Percentiles rank a stretch among this genome's conserved stretches.
These are phyloP conservation scores for Wasmannia auropunctata DNA, from an alignment of 1,140 invertebrate species.

Conservation along the genomic window DNA sequence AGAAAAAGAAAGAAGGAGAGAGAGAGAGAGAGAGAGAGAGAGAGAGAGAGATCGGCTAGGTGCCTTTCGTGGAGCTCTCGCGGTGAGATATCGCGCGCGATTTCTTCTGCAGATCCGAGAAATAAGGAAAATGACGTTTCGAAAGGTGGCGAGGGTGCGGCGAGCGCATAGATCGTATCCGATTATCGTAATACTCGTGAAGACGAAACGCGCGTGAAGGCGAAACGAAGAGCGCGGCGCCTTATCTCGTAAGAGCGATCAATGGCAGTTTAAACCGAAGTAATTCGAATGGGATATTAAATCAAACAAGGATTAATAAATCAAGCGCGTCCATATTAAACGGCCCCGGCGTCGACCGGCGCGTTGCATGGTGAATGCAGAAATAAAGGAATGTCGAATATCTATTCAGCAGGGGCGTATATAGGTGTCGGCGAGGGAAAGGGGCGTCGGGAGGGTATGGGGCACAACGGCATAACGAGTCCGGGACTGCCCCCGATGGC, in stretches of 20 bases:
- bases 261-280: constrained; percentile 40
- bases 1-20: constrained; percentile 11
- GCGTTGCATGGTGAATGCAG: constrained; percentile 18
- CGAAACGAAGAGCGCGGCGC: neutral
- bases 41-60: constrained; percentile 37
- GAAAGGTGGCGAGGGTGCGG: constrained; percentile 40
- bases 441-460: neutral
- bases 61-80: constrained; percentile 21
- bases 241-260: constrained; percentile 44
- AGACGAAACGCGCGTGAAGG: constrained; percentile 21
- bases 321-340: constrained; percentile 56
- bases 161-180: constrained; percentile 49
- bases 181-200: constrained; percentile 34
- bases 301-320: constrained; percentile 66
- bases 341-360: neutral
- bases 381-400: constrained; percentile 21
- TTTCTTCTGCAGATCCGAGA: constrained; percentile 1
- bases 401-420: constrained; percentile 47
- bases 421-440: constrained; percentile 31
- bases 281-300: constrained; percentile 62
- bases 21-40: neutral
- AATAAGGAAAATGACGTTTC: constrained; percentile 44
- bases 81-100: constrained; percentile 43
- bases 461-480: constrained; percentile 64
- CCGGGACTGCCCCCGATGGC: constrained; percentile 63